phyloP scores from a whole-genome alignment of 2,797 vertebrate genomes.

The Pampus argenteus region DNA sequence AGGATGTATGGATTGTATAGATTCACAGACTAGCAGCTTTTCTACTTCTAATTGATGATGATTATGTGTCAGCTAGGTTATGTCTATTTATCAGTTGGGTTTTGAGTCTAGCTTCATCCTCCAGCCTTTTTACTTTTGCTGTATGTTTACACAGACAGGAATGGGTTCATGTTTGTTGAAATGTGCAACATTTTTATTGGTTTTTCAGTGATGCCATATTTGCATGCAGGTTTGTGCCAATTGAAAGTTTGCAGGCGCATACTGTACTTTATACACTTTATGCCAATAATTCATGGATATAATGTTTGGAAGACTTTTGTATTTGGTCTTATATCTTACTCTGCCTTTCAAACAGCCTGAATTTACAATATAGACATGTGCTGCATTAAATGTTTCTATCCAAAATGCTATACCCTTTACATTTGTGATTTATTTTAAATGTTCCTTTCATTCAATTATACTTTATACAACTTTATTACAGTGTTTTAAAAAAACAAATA shows the following conservation, averaged over 20 bases:
- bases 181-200: conserved; percentile 63
- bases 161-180: conserved; percentile 53
- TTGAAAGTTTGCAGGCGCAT: conserved; percentile 86
- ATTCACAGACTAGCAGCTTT: conserved; percentile 18
- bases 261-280: conserved; percentile 66
- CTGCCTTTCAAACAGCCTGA: conserved; percentile 32
- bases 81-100: conserved; percentile 20
- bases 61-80: conserved; percentile 17
- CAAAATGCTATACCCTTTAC: not conserved
- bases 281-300: conserved; percentile 56
- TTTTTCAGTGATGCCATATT: conserved; percentile 63
- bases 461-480: not conserved
- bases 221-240: conserved; percentile 87
- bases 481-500: not conserved
- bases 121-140: conserved; percentile 25
- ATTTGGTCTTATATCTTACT: conserved; percentile 32
- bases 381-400: conserved; percentile 56
- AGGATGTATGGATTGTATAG: conserved; percentile 9
- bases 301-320: conserved; percentile 52
- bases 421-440: conserved; percentile 21
- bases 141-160: conserved; percentile 51
- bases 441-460: not conserved
- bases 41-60: conserved; percentile 19
- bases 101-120: conserved; percentile 19
- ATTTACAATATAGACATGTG: conserved; percentile 46